phyloP scores from a whole-genome alignment of 2,113 vertebrate species.

The Agapornis roseicollis region DNA sequence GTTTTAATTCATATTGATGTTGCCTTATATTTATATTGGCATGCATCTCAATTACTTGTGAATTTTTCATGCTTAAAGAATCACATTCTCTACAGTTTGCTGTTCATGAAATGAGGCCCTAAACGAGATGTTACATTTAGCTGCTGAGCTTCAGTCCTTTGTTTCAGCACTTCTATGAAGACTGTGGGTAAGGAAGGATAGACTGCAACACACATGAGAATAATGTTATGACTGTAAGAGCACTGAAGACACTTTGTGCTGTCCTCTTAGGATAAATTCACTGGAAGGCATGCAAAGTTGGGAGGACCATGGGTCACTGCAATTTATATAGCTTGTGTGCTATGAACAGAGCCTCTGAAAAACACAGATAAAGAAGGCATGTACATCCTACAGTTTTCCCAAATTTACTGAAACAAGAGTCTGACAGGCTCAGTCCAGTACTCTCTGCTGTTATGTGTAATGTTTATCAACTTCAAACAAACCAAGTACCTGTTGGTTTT shows the following conservation, averaged over 20 bases:
- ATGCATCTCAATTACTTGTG: not conserved
- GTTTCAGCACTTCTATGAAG: not conserved
- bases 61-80: not conserved
- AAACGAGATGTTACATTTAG: not conserved
- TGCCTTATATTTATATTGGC: not conserved
- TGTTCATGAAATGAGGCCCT: not conserved
- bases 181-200: not conserved
- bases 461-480: not conserved
- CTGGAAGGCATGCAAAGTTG: not conserved
- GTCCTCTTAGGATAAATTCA: not conserved
- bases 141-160: not conserved
- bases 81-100: not conserved
- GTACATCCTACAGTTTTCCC: not conserved
- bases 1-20: not conserved
- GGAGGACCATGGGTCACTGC: not conserved
- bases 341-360: not conserved
- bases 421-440: not conserved
- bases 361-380: not conserved
- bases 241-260: not conserved
- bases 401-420: not conserved
- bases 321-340: not conserved
- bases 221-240: not conserved
- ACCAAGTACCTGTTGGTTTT: not conserved
- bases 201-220: accelerated
- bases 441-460: not conserved